phyloP scores from a whole-genome alignment of 2,113 vertebrate genomes.

The Irena cyanogastra region DNA sequence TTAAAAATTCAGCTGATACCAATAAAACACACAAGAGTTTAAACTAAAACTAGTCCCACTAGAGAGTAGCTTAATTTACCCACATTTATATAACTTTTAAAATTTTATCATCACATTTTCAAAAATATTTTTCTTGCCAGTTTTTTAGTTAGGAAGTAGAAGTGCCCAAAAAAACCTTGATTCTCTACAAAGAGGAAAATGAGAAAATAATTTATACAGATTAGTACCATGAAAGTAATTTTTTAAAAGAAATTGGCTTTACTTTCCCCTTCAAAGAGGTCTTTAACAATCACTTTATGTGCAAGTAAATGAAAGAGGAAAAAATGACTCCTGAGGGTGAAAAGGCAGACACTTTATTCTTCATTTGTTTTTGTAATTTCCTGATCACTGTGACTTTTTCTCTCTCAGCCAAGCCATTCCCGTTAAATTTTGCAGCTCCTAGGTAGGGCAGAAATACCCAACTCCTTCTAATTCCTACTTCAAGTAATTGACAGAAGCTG shows the following conservation, averaged over 20 bases:
- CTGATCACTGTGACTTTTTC: background rate
- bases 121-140: background rate
- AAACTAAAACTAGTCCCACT: background rate
- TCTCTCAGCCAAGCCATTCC: background rate
- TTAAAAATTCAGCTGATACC: background rate
- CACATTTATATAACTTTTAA: background rate
- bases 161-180: fast-evolving
- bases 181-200: background rate
- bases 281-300: background rate
- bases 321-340: background rate
- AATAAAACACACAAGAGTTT: background rate
- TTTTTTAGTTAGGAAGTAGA: background rate
- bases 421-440: background rate
- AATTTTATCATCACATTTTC: background rate
- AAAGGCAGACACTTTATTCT: background rate
- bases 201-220: background rate
- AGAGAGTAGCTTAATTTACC: background rate
- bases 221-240: too few species aligned
- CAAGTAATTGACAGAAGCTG: background rate
- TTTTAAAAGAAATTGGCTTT: background rate
- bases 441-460: background rate
- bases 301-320: background rate
- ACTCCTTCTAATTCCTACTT: background rate
- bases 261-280: background rate
- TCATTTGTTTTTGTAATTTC: background rate